Conservation (phyloP, 2,113 vertebrate genomes). For the Tragelaphus scriptus region DNA sequence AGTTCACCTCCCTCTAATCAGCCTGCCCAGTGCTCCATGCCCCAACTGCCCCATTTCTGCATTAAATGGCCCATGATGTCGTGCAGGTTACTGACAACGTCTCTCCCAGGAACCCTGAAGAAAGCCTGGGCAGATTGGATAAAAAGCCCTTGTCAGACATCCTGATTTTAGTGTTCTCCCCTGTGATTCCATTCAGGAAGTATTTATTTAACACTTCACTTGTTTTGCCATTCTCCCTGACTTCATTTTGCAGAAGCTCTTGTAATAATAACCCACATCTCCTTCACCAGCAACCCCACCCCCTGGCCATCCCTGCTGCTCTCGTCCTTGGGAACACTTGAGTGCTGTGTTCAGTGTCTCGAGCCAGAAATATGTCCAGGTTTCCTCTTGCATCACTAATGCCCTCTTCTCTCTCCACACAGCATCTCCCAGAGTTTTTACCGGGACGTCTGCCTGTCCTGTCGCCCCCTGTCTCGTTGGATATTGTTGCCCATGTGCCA, state of each 20-base stretch:
- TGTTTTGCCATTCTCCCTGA: conserved; percentile 50
- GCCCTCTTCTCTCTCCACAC: not conserved
- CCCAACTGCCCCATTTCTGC: not conserved
- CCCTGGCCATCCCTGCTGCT: not conserved
- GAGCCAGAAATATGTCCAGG: not conserved
- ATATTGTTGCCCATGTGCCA: not conserved
- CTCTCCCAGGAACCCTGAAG: conserved; percentile 49
- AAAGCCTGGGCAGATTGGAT: conserved; percentile 46
- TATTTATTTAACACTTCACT: conserved; percentile 62
- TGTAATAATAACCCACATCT: not conserved
- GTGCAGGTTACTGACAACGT: not conserved
- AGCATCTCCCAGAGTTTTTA: fast-evolving
- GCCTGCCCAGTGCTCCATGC: not conserved
- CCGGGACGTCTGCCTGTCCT: not conserved
- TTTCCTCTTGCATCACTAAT: not conserved
- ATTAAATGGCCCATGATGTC: conserved; percentile 8
- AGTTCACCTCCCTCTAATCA: not conserved
- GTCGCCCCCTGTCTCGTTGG: not conserved
- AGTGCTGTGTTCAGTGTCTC: not conserved
- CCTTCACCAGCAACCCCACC: not conserved
- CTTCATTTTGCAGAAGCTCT: conserved; percentile 54
- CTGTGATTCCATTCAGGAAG: conserved; percentile 36
- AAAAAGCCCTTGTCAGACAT: conserved; percentile 56
- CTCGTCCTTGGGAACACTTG: not conserved
- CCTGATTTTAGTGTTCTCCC: conserved; percentile 50